A percentile compares a stretch with the other conserved stretches of the same genome.
These are phyloP conservation scores for Uria lomvia DNA, from an alignment of 2,113 vertebrate genomes.

Conservation along the genomic window DNA sequence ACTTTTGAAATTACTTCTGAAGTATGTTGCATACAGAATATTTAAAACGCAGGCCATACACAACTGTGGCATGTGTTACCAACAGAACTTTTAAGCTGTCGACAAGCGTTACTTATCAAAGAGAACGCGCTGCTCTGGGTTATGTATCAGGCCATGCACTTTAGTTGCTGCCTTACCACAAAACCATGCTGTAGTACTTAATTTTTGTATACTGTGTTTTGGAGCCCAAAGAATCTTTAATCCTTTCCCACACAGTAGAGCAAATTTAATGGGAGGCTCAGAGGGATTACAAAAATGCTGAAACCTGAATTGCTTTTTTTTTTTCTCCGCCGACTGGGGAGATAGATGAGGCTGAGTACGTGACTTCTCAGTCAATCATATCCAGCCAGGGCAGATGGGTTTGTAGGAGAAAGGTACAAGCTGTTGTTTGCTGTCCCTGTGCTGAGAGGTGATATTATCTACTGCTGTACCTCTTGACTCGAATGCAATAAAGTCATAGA, in stretches of 20 bases:
- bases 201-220: constrained; percentile 22
- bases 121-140: not conserved
- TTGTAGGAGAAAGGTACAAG: not conserved
- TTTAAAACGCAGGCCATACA: not conserved
- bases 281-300: constrained; percentile 58
- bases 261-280: constrained; percentile 60
- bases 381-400: not conserved
- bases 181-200: constrained; percentile 31
- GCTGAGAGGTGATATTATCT: not conserved
- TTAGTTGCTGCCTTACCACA: constrained; percentile 34
- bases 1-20: not conserved
- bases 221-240: constrained; percentile 55
- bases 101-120: constrained; percentile 7
- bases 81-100: constrained; percentile 5
- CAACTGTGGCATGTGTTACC: not conserved
- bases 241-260: constrained; percentile 51
- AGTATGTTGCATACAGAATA: not conserved
- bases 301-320: constrained; percentile 58
- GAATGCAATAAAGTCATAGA: not conserved
- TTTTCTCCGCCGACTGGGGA: constrained; percentile 18
- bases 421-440: not conserved
- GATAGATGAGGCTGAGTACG: constrained; percentile 32
- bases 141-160: not conserved
- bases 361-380: constrained; percentile 38
- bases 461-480: not conserved